Conservation (phyloP, 2,797 vertebrate species). For the Hafferia zeledoni region DNA sequence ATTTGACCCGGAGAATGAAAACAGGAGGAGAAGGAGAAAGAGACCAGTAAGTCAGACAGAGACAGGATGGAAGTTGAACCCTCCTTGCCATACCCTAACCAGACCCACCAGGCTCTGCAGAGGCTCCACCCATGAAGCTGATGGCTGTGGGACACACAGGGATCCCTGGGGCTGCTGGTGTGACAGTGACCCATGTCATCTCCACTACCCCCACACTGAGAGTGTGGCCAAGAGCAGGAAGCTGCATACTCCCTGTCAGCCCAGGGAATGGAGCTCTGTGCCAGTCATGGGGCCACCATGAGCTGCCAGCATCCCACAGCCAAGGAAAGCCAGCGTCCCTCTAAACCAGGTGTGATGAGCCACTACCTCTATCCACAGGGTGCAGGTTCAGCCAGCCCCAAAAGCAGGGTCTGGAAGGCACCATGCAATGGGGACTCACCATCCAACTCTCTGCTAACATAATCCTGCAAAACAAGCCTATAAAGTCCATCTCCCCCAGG, state of each 20-base stretch:
- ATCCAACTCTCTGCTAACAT: not conserved
- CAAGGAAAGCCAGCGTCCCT: not conserved
- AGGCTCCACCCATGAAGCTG: not conserved
- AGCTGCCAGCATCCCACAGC: not conserved
- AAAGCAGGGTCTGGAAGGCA: not conserved
- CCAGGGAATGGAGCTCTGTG: not conserved
- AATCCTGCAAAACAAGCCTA: not conserved
- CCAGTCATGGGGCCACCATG: not conserved
- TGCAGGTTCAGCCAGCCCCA: not conserved
- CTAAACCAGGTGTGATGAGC: not conserved
- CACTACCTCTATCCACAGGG: not conserved
- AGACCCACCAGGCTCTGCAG: not conserved
- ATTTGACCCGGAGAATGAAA: not conserved
- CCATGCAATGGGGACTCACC: not conserved
- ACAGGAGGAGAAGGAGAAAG: not conserved
- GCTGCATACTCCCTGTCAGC: not conserved
- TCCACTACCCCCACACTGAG: not conserved
- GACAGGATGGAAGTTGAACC: not conserved
- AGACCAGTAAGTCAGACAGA: not conserved
- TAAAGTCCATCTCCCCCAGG: not conserved
- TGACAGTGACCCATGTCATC: accelerated
- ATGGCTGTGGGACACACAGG: accelerated
- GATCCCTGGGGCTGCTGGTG: not conserved
- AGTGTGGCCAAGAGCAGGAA: not conserved
- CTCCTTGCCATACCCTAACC: not conserved